phyloP scores from a whole-genome alignment of 2,113 vertebrate genomes.

The Dinomys branickii region DNA sequence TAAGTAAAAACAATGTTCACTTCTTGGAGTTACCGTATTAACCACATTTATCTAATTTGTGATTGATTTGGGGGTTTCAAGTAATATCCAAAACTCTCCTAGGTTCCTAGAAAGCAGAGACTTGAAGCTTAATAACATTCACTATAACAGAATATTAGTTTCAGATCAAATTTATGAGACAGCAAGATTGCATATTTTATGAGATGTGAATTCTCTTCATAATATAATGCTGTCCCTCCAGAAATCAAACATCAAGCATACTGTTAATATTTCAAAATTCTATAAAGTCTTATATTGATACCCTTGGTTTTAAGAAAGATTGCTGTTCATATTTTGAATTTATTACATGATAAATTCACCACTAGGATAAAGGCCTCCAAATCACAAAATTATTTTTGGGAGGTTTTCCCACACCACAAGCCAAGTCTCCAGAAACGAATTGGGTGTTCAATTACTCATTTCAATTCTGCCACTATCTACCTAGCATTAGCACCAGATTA shows the following conservation, averaged over 20 bases:
- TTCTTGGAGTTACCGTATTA: background rate
- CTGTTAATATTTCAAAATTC: conserved; percentile 5
- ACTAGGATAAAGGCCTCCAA: background rate
- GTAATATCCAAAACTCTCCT: background rate
- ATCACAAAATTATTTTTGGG: background rate
- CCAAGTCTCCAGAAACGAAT: background rate
- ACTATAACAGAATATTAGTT: conserved; percentile 22
- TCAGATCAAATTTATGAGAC: conserved; percentile 32
- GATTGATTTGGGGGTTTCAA: background rate
- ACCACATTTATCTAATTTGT: background rate
- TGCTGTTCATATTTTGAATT: conserved; percentile 8
- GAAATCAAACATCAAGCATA: background rate
- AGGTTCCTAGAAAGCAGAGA: background rate
- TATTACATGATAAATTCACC: conserved; percentile 27
- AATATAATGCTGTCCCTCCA: background rate
- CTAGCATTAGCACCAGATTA: background rate
- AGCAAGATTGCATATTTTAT: background rate
- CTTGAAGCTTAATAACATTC: conserved; percentile 8
- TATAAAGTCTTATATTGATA: conserved; percentile 3
- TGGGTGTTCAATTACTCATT: background rate
- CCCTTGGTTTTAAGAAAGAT: background rate
- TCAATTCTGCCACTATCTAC: background rate
- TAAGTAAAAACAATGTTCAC: background rate
- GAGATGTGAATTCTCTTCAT: background rate
- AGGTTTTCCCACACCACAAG: background rate